Base-by-base conservation (phyloP, 2,113 vertebrate genomes). In the Varanus salvator region DNA sequence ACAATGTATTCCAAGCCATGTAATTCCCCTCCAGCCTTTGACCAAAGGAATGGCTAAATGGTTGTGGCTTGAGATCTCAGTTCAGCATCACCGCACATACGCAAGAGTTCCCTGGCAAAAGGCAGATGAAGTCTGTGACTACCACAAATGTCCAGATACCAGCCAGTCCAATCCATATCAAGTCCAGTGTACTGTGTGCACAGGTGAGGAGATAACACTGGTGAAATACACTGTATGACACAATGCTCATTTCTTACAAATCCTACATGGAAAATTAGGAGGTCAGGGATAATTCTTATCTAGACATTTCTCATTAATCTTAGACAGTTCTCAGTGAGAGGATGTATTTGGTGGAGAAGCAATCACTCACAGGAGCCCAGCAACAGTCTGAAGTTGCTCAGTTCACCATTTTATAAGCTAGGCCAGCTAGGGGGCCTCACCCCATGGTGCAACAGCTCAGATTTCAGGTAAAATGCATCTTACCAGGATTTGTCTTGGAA, bases 401-500 rank as follows among this genome's bases (percentile, higher is more conserved):
- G 27, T n/a, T 4, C 14, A 64, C 34, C 29, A 14, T 25, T 60
- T 31, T 14, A 60, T 25, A 7, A 44, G 6, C 25, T 21, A 11
- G 29, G 27, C 8, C 17, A 11, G 44, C 54, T 64, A 6, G 1
- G 8, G 14, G 57, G 60, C 3, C 8, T 21, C 9, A 38, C 44
- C 21, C 27, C 0, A 1, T 19, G 84, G 89, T 68, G 68, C 8
- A 60, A n/a, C 2, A 14, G 69, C 2, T 27, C 0, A 34, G n/a
- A 71, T 68, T 29, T n/a, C n/a, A 48, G 29, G 0, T 0, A 0
- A 38, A 15, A 31, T 3, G 0, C n/a, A 31, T 80, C 95, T 96
- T 90, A 99, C 99, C 99, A 84, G 99, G 99, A 66, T 99, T 94
- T 71, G 94, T 97, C 2, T 78, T 93, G 93, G 98, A 98, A 93